Evolutionary conservation across 2,888 invertebrate genomes (phyloP), one percentile per base, ranked within the genome.

Genomic region (Lasius platythorax): DNA sequence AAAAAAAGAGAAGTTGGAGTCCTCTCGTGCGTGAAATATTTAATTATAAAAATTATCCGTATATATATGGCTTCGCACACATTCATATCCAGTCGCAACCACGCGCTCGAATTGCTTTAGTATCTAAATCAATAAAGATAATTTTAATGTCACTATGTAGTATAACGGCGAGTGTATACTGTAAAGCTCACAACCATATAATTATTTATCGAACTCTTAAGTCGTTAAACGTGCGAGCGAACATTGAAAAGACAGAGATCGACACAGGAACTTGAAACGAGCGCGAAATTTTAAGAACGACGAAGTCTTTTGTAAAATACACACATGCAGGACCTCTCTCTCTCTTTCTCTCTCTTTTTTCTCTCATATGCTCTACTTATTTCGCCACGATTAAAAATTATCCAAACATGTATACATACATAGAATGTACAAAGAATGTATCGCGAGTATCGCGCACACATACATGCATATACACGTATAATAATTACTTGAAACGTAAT

Each of bases 121-220:
- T 37, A 78, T 56, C 30, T 78, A 50, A 78, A 78, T 78, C 67
- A 58, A 78, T 67, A 78, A 43, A 53, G 18, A 30, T 56, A 40
- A 66, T 78, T 56, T 67, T 43, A 56, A 56, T 30, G n/a, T 56
- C 28, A 75, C 23, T 23, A 56, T 23, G 9, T 23, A 66, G 40
- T 40, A 30, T 18, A 61, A 33, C 63, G 63, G 23, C 15, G 15
- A 23, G 43, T 50, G 18, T 53, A 33, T n/a, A 64, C 53, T 23
- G n/a, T 67, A 67, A 40, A 58, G 28, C 30, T 78, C 78, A 78
- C 78, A 68, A 78, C 68, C 78, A 68, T 6, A n/a, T 43, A 68
- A 70, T 79, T 53, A 28, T 46, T 79, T 79, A 70, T 81, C 70
- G 70, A 79, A 61, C 33, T 23, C 18, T 30, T 37, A 28, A 28